phyloP scores from a whole-genome alignment of 2,797 vertebrate species.

The Falco berigora region DNA sequence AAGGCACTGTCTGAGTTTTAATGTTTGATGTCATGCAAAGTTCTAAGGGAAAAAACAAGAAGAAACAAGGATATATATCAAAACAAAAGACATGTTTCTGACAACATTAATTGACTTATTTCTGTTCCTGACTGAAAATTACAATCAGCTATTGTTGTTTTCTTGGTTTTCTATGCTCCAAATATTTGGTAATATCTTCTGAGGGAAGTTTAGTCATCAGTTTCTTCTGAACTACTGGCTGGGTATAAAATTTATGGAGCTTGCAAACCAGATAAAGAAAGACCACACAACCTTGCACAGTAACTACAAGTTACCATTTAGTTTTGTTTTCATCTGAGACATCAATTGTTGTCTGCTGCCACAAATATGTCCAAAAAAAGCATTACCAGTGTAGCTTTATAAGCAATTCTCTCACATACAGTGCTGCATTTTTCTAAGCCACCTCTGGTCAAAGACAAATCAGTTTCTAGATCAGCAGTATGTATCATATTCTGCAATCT shows the following conservation, averaged over 20 bases:
- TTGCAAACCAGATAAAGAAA: background rate
- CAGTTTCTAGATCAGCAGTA: background rate
- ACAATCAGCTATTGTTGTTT: background rate
- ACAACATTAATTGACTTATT: background rate
- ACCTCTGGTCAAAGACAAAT: background rate
- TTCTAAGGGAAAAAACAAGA: slow-evolving; percentile 72
- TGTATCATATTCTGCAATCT: background rate
- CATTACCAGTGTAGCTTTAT: background rate
- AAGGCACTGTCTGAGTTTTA: slow-evolving; percentile 87
- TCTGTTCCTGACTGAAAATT: background rate
- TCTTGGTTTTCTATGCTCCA: background rate
- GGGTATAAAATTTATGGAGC: background rate
- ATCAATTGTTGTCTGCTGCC: background rate
- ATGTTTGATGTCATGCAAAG: slow-evolving; percentile 92
- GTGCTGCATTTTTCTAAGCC: fast-evolving
- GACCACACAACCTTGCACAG: background rate
- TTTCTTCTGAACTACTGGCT: background rate
- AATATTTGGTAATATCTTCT: background rate
- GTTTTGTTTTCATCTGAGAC: background rate
- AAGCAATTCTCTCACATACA: background rate
- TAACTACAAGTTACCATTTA: background rate
- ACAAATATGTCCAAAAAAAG: background rate
- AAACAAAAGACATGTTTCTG: background rate
- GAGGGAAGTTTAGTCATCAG: background rate
- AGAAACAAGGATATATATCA: background rate